Evolutionary conservation across 2,888 invertebrate genomes (phyloP).

Genomic region (Teleogryllus oceanicus): DNA sequence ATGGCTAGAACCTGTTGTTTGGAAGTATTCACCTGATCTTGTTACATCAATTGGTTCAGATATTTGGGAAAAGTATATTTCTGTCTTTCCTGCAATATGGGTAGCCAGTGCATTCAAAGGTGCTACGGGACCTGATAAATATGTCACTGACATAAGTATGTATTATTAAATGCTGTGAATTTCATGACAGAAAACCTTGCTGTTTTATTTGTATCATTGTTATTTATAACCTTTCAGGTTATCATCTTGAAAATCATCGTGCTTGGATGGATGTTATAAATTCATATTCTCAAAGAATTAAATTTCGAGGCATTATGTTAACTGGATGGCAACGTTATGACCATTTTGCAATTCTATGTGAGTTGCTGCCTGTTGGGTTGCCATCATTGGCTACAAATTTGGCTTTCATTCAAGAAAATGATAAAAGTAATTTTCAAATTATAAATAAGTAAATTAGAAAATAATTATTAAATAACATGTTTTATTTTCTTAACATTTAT

Average conservation of each 20-base stretch:
- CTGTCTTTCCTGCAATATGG: slow-evolving; percentile 68
- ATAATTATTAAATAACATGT: neutral
- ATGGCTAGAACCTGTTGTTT: slow-evolving; percentile 64
- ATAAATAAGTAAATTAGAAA: neutral
- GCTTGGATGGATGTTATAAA: slow-evolving; percentile 64
- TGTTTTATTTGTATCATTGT: neutral
- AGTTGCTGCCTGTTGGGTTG: slow-evolving; percentile 59
- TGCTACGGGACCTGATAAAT: slow-evolving; percentile 55
- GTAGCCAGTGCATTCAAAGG: slow-evolving; percentile 84
- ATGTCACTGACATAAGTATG: slow-evolving; percentile 52
- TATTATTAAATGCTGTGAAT: slow-evolving; percentile 20
- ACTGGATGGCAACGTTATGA: slow-evolving; percentile 72
- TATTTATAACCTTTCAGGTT: slow-evolving; percentile 42
- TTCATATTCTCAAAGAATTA: slow-evolving; percentile 51
- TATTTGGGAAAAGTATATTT: slow-evolving; percentile 54
- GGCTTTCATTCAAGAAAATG: slow-evolving; percentile 40
- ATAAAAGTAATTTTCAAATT: slow-evolving; percentile 28
- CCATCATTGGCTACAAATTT: slow-evolving; percentile 62
- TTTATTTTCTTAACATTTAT: too few species aligned
- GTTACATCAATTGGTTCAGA: slow-evolving; percentile 46
- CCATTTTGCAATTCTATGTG: slow-evolving; percentile 63
- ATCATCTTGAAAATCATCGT: slow-evolving; percentile 68
- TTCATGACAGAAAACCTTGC: neutral
- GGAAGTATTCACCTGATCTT: slow-evolving; percentile 60
- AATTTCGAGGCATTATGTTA: slow-evolving; percentile 63